phyloP scores from a whole-genome alignment of 2,113 vertebrate species.

The Bufo gargarizans region DNA sequence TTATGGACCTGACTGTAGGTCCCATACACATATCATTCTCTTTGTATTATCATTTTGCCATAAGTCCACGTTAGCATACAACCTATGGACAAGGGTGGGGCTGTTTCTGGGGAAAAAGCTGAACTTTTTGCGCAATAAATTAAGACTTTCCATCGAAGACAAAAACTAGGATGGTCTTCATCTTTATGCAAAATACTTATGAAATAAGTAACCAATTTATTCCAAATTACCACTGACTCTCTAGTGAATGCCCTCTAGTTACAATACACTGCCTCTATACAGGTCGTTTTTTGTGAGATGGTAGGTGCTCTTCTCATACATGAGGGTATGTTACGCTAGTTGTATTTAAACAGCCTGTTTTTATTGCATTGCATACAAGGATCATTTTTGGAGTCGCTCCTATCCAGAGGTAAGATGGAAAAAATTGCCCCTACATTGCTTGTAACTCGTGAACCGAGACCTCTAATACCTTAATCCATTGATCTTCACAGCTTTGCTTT shows the following conservation, averaged over 20 bases:
- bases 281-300: not conserved
- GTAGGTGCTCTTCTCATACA: not conserved
- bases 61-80: not conserved
- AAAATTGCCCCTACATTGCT: not conserved
- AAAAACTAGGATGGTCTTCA: not conserved
- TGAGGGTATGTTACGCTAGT: not conserved
- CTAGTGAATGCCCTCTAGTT: not conserved
- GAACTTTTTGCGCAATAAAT: not conserved
- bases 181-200: not conserved
- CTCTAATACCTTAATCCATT: not conserved
- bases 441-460: not conserved
- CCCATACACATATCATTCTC: no score
- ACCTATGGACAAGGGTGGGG: not conserved
- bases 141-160: not conserved
- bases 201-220: not conserved
- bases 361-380: constrained; percentile 67
- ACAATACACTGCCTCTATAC: not conserved
- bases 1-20: no score
- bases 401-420: constrained; percentile 81
- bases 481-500: not conserved
- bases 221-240: not conserved
- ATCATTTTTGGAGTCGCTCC: constrained; percentile 81
- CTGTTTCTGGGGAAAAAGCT: not conserved
- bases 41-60: no score
- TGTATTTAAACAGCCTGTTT: constrained; percentile 55